Percentiles rank a stretch among this genome's conserved stretches.
phyloP scores from a whole-genome alignment of 2,113 vertebrate genomes.

The Phalacrocorax aristotelis region DNA sequence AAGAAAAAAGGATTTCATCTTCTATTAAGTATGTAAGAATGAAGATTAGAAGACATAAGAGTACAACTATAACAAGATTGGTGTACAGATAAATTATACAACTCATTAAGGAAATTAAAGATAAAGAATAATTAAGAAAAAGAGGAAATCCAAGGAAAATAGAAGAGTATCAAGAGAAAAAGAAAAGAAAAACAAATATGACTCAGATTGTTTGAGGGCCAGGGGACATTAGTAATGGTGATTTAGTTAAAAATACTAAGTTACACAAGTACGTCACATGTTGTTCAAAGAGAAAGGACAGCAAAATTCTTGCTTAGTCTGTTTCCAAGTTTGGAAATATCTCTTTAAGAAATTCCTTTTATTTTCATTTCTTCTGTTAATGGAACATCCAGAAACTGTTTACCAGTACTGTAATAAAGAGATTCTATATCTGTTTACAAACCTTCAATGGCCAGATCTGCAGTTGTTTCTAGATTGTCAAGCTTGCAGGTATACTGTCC shows the following conservation, averaged over 20 bases:
- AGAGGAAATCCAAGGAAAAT: neutral
- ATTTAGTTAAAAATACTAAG: neutral
- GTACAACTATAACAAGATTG: neutral
- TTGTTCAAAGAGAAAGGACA: neutral
- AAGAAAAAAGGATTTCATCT: neutral
- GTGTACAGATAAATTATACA: neutral
- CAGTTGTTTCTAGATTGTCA: conserved; percentile 86
- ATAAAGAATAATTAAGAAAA: conserved; percentile 2
- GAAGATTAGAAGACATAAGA: neutral
- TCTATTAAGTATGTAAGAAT: neutral
- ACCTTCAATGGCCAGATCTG: conserved; percentile 94
- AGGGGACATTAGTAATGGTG: neutral
- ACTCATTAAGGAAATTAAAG: neutral
- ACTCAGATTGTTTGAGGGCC: neutral
- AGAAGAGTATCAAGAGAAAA: neutral
- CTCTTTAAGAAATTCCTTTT: neutral
- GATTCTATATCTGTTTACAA: conserved; percentile 37
- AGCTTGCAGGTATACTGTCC: conserved; percentile 89
- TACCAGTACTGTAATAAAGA: neutral
- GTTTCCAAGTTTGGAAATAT: neutral
- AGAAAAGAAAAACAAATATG: neutral
- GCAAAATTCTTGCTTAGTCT: neutral
- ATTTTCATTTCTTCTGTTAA: neutral
- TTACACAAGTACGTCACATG: neutral
- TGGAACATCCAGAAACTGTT: neutral